A percentile compares a stretch with the other conserved stretches of the same genome.
Evolutionary conservation across 2,797 vertebrate species (phyloP).

Genomic region (Ctenochaetus hawaiiensis): DNA sequence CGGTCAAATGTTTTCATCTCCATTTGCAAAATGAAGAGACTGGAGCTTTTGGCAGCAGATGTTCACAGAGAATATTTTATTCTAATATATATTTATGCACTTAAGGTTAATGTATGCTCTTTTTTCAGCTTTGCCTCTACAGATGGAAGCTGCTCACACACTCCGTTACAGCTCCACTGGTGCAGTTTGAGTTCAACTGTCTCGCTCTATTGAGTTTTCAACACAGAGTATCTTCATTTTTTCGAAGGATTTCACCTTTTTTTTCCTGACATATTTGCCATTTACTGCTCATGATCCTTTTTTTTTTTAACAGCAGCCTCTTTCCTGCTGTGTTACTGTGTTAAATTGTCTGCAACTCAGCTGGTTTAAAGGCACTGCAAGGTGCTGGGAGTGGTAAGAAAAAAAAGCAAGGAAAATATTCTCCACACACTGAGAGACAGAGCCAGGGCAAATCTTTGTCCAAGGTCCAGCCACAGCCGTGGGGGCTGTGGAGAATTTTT

Average conservation of each 20-base stretch:
- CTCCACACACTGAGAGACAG: not conserved
- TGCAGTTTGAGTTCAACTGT: constrained; percentile 12
- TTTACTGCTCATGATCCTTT: not conserved
- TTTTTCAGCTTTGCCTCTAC: constrained; percentile 8
- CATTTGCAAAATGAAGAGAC: constrained; percentile 50
- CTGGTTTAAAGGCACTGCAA: not conserved
- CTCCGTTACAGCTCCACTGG: not conserved
- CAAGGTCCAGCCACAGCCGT: not conserved
- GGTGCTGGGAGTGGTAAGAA: not conserved
- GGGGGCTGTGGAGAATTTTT: not conserved
- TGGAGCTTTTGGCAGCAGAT: constrained; percentile 48
- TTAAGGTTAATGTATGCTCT: constrained; percentile 43
- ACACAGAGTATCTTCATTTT: too few relatives aligned
- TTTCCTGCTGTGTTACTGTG: not conserved
- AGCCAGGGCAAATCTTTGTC: not conserved
- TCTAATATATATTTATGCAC: constrained; percentile 45
- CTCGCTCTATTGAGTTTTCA: not conserved
- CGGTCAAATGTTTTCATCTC: constrained; percentile 50
- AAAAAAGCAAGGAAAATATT: not conserved
- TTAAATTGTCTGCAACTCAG: not conserved
- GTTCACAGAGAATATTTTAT: constrained; percentile 26
- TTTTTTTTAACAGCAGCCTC: constrained; percentile 1
- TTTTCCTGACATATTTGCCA: not conserved
- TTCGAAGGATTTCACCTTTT: too few relatives aligned
- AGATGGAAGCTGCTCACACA: not conserved